Percentiles rank a stretch among this genome's conserved stretches.
These are phyloP conservation scores for Echinops telfairi DNA, from an alignment of 2,113 vertebrate species.

Conservation along the genomic window DNA sequence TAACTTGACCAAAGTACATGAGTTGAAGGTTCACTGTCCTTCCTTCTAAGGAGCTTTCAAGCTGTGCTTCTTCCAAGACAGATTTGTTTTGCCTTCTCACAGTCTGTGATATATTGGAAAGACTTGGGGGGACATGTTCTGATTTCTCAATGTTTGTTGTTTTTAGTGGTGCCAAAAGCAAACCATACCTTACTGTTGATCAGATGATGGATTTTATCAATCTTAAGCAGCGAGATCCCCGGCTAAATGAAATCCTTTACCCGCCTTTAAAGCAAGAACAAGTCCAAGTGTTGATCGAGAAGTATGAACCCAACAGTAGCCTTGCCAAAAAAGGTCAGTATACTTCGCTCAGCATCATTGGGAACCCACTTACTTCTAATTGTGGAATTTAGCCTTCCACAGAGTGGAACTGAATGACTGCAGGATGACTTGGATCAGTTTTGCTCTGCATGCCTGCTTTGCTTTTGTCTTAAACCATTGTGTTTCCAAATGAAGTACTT, in stretches of 20 bases:
- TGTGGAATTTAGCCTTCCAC: not conserved
- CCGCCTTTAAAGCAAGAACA: constrained; percentile 97
- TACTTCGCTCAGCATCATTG: not conserved
- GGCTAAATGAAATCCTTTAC: constrained; percentile 98
- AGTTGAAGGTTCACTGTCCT: no score
- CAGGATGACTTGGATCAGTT: not conserved
- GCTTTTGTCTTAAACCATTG: not conserved
- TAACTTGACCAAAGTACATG: no score
- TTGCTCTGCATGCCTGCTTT: not conserved
- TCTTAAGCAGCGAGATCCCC: constrained; percentile 95
- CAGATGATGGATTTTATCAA: constrained; percentile 99
- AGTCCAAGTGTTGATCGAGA: constrained; percentile 97
- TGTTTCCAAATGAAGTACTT: not conserved
- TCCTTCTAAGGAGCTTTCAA: no score
- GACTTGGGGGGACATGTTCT: not conserved
- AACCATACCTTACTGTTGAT: constrained; percentile 94
- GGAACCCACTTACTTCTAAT: no score
- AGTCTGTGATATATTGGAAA: no score
- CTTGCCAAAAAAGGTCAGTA: constrained; percentile 95
- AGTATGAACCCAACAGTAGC: constrained; percentile 93
- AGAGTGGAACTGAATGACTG: not conserved
- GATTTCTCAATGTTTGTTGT: constrained; percentile 57
- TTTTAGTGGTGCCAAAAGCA: constrained; percentile 95
- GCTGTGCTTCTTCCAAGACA: no score
- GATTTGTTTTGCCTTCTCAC: no score